These are phyloP conservation scores for Drosophila elegans DNA, from an alignment of 1,140 invertebrate species.

Conservation along the genomic window DNA sequence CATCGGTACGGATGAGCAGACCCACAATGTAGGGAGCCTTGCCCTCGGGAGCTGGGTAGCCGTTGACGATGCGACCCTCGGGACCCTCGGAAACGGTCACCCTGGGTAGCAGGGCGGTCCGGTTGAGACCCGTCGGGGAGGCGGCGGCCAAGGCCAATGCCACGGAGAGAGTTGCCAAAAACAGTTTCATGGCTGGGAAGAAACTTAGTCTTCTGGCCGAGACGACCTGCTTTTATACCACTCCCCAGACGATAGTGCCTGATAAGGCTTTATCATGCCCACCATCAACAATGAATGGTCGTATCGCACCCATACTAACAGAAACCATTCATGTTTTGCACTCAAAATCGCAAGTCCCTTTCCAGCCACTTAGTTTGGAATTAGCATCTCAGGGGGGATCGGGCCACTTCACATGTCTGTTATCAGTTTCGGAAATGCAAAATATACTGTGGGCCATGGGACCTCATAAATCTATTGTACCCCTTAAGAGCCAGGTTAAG, in stretches of 20 bases:
- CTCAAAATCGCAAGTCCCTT: neutral
- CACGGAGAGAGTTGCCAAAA: slow-evolving; percentile 29
- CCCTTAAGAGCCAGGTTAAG: neutral
- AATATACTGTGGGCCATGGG: neutral
- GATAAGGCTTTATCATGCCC: neutral
- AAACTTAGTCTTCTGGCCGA: neutral
- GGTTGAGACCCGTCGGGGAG: slow-evolving; percentile 15
- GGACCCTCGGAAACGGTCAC: slow-evolving; percentile 12
- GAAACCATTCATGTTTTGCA: neutral
- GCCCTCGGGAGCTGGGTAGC: slow-evolving; percentile 63
- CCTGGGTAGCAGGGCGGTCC: neutral
- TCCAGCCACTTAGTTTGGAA: neutral
- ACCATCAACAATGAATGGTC: neutral
- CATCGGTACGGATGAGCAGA: slow-evolving; percentile 72
- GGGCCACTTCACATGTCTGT: neutral
- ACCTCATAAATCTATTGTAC: neutral
- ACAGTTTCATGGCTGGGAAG: slow-evolving; percentile 43
- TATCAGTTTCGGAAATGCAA: slow-evolving; percentile 7
- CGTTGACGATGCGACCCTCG: slow-evolving; percentile 57
- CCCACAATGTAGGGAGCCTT: slow-evolving; percentile 86
- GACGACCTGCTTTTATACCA: slow-evolving; percentile 6
- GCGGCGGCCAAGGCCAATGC: slow-evolving; percentile 24
- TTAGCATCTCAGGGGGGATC: slow-evolving; percentile 3
- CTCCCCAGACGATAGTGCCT: neutral
- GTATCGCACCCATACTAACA: neutral